Base-by-base conservation (phyloP, 2,113 vertebrate species). In the Eptesicus fuscus region DNA sequence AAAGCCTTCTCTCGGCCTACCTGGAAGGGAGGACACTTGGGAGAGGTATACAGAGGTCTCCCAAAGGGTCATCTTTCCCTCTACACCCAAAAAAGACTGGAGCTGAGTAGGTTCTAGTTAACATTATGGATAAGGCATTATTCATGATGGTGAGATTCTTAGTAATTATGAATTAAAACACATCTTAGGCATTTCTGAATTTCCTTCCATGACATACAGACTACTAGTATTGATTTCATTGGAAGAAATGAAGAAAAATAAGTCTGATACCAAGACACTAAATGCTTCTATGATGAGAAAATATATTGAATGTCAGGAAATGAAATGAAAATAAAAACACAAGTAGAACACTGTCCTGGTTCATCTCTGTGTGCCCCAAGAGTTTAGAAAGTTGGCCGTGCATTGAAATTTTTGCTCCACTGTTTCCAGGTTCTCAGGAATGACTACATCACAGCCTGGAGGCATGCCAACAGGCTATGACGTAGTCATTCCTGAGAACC, bases 241-340 rank as follows among this genome's bases (percentile, higher is more conserved):
- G 42, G n/a, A 89, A 77, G 56, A 92, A 77, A 93, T 18, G 51
- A 32, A 61, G 79, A 70, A 95, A 88, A 93, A 80, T 37, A 61
- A 61, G 44, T 23, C 59, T 42, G 51, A 69, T 78, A 56, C 69
- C 67, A 84, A 82, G 71, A 92, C 35, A 49, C 67, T 59, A 88
- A 92, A 37, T 85, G 78, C 42, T 78, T 82, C 49, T 49, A 40
- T 37, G n/a, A 56, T 32, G 32, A 90, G 88, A 83, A 86, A 82
- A 69, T 40, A 49, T 2, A 85, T 49, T 40, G 63, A 76, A 92
- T 82, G 65, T 79, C 76, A 87, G 84, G 49, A 90, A 95, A 87
- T 65, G 76, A 25, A 65, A 42, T 7, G 37, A 83, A 83, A 90
- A 79, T 76, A 59, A 95, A 95, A 71, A 44, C 67, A 49, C 20